Conservation (phyloP, 64 coral and sea anemone species). For the Exaiptasia diaphana region DNA sequence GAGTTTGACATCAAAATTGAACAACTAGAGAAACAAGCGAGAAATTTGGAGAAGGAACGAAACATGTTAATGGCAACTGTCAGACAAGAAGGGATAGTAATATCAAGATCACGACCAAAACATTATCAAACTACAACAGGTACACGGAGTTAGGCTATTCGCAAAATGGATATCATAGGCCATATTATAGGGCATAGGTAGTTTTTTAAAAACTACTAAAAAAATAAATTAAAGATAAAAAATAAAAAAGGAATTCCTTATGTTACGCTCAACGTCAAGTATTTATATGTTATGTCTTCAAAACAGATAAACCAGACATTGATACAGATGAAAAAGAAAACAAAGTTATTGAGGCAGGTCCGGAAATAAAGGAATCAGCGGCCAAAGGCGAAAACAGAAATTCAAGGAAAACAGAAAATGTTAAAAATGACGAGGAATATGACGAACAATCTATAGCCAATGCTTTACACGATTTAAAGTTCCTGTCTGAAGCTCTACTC, state of each 20-base stretch:
- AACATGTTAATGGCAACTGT: slow-evolving; percentile 81
- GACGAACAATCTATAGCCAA: slow-evolving; percentile 19
- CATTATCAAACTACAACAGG: neutral
- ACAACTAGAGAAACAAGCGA: slow-evolving; percentile 30
- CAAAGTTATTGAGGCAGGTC: neutral
- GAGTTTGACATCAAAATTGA: slow-evolving; percentile 42
- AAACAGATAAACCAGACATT: neutral
- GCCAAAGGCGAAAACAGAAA: neutral
- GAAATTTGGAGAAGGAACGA: slow-evolving; percentile 60
- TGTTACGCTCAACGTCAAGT: neutral
- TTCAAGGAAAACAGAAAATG: neutral
- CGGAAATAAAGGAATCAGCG: slow-evolving; percentile 20
- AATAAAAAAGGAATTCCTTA: neutral
- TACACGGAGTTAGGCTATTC: neutral
- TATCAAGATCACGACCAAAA: slow-evolving; percentile 33
- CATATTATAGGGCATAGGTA: neutral
- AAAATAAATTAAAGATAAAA: neutral
- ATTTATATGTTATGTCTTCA: neutral
- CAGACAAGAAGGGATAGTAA: slow-evolving; percentile 71
- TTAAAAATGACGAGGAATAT: neutral
- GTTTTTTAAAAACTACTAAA: neutral
- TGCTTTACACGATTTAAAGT: slow-evolving; percentile 41
- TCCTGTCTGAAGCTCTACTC: slow-evolving; percentile 31
- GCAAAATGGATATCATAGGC: neutral
- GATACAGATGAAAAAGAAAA: neutral